These are phyloP conservation scores for Ischnura elegans DNA, from an alignment of 2,888 invertebrate genomes.

Conservation along the genomic window DNA sequence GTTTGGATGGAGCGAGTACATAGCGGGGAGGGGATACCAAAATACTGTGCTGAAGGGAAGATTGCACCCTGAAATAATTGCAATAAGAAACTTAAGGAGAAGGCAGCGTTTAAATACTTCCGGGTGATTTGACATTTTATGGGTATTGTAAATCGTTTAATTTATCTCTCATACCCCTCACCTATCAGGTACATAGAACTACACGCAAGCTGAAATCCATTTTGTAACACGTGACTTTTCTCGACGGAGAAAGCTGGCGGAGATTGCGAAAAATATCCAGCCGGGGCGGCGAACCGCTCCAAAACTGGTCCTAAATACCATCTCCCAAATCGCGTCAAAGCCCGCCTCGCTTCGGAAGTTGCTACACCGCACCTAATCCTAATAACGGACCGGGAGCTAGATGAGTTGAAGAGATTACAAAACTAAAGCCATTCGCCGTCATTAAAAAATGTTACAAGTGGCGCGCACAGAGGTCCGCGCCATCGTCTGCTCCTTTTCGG, in stretches of 20 bases:
- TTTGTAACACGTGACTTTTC: neutral
- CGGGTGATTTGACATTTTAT: too few relatives aligned
- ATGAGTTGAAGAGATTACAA: neutral
- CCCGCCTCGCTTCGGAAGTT: neutral
- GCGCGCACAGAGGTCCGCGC: neutral
- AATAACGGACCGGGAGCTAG: neutral
- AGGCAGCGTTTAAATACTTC: too few relatives aligned
- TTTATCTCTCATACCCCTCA: too few relatives aligned
- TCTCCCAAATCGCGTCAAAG: neutral
- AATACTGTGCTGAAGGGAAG: too few relatives aligned
- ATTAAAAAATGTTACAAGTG: neutral
- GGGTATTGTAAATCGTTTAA: too few relatives aligned
- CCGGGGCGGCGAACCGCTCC: neutral
- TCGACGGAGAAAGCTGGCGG: neutral
- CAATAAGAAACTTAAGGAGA: too few relatives aligned
- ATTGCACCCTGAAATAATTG: too few relatives aligned
- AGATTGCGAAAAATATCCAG: neutral
- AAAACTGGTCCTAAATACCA: slow-evolving; percentile 27
- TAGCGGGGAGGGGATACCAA: too few relatives aligned
- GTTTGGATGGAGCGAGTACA: too few relatives aligned
- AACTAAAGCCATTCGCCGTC: neutral
- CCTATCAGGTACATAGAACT: too few relatives aligned
- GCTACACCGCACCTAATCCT: neutral
- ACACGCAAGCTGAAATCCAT: neutral
- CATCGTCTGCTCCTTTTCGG: neutral